A percentile compares a stretch with the other conserved stretches of the same genome.
Evolutionary conservation across 2,797 vertebrate species (phyloP).

Genomic region (Hippocampus kuda): DNA sequence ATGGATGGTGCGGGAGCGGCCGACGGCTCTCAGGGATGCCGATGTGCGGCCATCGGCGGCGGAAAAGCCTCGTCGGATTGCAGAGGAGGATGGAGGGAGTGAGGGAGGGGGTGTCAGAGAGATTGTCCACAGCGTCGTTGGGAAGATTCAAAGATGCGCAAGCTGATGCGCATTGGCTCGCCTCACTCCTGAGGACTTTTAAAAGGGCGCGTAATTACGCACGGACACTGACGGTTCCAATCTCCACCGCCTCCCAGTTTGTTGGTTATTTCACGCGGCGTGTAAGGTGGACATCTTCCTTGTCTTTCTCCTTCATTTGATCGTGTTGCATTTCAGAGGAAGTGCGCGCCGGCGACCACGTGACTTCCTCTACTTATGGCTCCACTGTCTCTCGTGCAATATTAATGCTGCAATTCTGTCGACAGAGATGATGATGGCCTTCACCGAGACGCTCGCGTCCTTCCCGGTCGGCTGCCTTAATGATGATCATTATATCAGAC

Average conservation of each 20-base stretch:
- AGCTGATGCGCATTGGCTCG: slow-evolving; percentile 58
- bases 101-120: slow-evolving; percentile 51
- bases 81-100: slow-evolving; percentile 47
- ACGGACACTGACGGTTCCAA: background rate
- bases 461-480: background rate
- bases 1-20: slow-evolving; percentile 28
- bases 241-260: background rate
- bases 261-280: background rate
- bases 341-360: background rate
- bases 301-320: background rate
- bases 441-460: background rate
- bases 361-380: slow-evolving; percentile 3
- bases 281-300: background rate
- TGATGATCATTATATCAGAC: background rate
- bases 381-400: slow-evolving; percentile 10
- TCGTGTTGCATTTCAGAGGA: slow-evolving; percentile 9
- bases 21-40: slow-evolving; percentile 55
- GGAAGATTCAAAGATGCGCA: slow-evolving; percentile 61
- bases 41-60: slow-evolving; percentile 59
- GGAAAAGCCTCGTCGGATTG: slow-evolving; percentile 55
- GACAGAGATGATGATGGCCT: background rate
- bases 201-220: slow-evolving; percentile 20
- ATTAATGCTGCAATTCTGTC: slow-evolving; percentile 7
- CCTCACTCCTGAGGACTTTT: background rate
- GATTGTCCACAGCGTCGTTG: slow-evolving; percentile 56